Percentiles rank a stretch among this genome's conserved stretches.
phyloP scores from a whole-genome alignment of 2,888 invertebrate species.

The Chrysina gloriosa region DNA sequence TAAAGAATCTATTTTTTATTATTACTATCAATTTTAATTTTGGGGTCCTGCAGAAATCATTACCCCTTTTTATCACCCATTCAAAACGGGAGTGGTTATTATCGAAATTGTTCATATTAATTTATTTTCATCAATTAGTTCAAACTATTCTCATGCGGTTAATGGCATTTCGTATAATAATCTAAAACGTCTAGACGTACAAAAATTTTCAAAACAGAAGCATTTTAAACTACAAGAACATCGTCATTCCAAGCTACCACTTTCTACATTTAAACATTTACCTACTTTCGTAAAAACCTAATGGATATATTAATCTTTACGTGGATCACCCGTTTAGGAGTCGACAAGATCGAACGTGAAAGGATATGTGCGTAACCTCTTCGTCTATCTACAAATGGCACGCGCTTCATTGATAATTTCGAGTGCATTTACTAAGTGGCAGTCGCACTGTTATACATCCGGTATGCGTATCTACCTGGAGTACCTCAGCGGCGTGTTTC shows the following conservation, averaged over 20 bases:
- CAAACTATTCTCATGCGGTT: neutral
- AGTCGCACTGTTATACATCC: constrained; percentile 30
- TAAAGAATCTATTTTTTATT: no score
- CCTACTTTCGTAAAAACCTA: neutral
- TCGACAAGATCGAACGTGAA: neutral
- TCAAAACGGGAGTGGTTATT: no score
- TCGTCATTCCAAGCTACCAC: neutral
- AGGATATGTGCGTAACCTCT: constrained; percentile 14
- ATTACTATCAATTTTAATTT: no score
- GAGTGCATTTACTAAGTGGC: constrained; percentile 39
- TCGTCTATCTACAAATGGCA: constrained; percentile 23
- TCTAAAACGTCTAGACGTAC: constrained; percentile 3
- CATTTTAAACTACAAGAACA: neutral
- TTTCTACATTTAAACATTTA: constrained; percentile 12
- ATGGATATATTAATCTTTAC: constrained; percentile 12
- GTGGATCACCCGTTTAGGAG: constrained; percentile 2
- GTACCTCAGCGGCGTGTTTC: constrained; percentile 8
- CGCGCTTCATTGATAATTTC: constrained; percentile 39
- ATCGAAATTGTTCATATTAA: no score
- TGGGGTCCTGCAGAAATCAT: no score
- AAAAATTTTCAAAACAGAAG: neutral
- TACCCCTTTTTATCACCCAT: no score
- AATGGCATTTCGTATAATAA: no score
- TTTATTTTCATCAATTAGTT: neutral
- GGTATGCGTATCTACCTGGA: constrained; percentile 12